A percentile compares a stretch with the other conserved stretches of the same genome.
These are phyloP conservation scores for Mastacembelus armatus DNA, from an alignment of 2,797 vertebrate species.

Conservation along the genomic window DNA sequence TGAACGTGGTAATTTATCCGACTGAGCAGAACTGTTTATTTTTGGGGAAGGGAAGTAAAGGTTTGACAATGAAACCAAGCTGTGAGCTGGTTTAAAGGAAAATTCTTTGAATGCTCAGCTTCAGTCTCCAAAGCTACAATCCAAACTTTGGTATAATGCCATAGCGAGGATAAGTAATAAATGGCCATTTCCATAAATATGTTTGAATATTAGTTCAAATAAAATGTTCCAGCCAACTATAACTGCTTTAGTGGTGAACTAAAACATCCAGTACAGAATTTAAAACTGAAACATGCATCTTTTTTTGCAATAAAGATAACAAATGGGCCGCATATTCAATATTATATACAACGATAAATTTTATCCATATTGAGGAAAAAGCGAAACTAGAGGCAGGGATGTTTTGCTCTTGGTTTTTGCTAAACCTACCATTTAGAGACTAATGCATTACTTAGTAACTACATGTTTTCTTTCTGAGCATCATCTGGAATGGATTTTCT, in stretches of 20 bases:
- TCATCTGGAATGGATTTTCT: slow-evolving; percentile 19
- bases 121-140: slow-evolving; percentile 5
- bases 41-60: slow-evolving; percentile 6
- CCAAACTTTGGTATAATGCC: too few relatives aligned
- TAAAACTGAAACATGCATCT: neutral
- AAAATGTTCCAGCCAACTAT: neutral
- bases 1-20: slow-evolving; percentile 34
- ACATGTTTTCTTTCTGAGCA: slow-evolving; percentile 19
- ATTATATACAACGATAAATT: neutral
- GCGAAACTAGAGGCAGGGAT: neutral
- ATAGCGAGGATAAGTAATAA: too few relatives aligned
- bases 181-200: neutral
- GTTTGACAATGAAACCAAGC: slow-evolving; percentile 25
- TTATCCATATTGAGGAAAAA: neutral
- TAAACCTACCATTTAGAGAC: slow-evolving; percentile 3
- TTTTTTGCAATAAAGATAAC: neutral
- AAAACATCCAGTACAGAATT: too few relatives aligned
- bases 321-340: neutral
- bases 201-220: neutral
- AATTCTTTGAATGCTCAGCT: slow-evolving; percentile 2
- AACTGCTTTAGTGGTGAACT: neutral
- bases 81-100: slow-evolving; percentile 11
- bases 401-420: slow-evolving; percentile 23
- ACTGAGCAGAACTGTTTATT: slow-evolving; percentile 31
- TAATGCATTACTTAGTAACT: slow-evolving; percentile 18